Conservation (phyloP, 2,113 vertebrate genomes). For the Myiozetetes cayanensis region DNA sequence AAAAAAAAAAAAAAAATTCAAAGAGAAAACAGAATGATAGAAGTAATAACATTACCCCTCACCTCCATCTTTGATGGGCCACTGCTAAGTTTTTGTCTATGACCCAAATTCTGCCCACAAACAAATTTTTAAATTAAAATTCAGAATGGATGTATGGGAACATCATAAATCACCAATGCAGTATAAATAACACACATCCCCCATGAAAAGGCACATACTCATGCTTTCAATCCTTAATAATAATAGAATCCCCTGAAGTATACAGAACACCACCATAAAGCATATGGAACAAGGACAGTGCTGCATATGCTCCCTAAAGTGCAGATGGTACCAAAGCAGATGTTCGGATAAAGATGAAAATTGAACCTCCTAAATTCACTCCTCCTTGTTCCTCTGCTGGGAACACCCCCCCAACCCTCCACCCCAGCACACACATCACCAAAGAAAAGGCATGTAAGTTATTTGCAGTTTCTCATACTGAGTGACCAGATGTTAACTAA, state of each 20-base stretch:
- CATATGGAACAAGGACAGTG: background rate
- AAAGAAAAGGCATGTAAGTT: background rate
- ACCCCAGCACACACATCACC: background rate
- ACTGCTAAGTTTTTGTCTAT: background rate
- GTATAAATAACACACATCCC: background rate
- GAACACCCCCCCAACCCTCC: background rate
- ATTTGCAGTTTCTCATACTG: background rate
- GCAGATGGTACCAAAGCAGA: background rate
- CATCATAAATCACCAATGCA: background rate
- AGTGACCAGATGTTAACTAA: background rate
- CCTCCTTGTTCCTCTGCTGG: background rate
- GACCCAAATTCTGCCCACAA: background rate
- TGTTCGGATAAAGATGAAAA: constrained; percentile 21
- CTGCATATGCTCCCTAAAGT: background rate
- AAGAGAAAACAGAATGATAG: background rate
- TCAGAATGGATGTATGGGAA: background rate
- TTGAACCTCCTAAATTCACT: background rate
- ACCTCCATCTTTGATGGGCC: background rate
- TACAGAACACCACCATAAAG: background rate
- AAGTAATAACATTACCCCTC: background rate
- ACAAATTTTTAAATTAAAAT: background rate
- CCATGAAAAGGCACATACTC: background rate
- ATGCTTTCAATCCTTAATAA: background rate
- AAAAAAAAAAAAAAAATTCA: background rate
- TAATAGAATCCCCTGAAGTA: background rate